phyloP scores from a whole-genome alignment of 2,888 invertebrate genomes.

The Eupithecia exiguata region DNA sequence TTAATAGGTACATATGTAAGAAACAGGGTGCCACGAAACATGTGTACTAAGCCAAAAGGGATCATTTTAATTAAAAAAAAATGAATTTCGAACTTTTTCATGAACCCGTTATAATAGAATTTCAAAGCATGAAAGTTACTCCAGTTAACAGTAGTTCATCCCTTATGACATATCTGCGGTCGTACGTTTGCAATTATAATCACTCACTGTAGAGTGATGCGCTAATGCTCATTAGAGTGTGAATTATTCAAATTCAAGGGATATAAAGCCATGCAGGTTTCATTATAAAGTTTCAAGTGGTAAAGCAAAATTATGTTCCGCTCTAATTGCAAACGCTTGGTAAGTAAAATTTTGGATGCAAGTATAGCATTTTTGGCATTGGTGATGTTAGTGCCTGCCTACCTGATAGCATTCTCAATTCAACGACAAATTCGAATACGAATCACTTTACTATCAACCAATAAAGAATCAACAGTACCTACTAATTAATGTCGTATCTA shows the following conservation, averaged over 20 bases:
- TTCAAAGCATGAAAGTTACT: not conserved
- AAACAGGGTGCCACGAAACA: too few species aligned
- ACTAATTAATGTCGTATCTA: not conserved
- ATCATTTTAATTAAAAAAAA: too few species aligned
- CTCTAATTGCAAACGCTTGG: not conserved
- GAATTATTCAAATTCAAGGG: constrained; percentile 13
- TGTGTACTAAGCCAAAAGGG: too few species aligned
- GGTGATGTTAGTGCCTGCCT: not conserved
- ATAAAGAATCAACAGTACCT: too few species aligned
- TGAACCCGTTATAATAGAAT: not conserved
- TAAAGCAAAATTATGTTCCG: not conserved
- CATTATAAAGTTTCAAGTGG: not conserved
- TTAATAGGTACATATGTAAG: too few species aligned
- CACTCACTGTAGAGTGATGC: constrained; percentile 19
- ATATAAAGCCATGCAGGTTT: constrained; percentile 9
- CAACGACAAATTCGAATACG: not conserved
- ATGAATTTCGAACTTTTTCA: too few species aligned
- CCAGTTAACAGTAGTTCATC: not conserved
- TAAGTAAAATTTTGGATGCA: not conserved
- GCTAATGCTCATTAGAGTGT: constrained; percentile 30
- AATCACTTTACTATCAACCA: not conserved
- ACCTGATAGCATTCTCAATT: not conserved
- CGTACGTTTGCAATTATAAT: constrained; percentile 8
- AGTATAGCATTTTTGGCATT: too few species aligned
- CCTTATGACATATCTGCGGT: not conserved